These are phyloP conservation scores for Phyto melanocephala DNA, from an alignment of 2,888 invertebrate species.

Conservation along the genomic window DNA sequence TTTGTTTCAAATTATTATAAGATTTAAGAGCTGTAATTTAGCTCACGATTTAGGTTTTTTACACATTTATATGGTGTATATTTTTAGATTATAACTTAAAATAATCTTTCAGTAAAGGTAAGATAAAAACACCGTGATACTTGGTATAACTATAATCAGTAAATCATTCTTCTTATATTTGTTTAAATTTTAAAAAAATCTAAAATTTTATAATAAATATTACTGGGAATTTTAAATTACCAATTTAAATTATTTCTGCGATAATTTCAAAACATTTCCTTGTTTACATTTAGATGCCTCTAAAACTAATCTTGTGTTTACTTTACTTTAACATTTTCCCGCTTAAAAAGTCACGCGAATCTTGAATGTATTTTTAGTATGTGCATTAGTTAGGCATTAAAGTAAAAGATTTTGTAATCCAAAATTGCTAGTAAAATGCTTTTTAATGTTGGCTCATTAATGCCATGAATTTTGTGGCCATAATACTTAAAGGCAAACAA, in stretches of 20 bases:
- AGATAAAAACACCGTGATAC: too few species aligned
- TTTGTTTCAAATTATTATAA: background rate
- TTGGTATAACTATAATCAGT: too few species aligned
- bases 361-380: constrained; percentile 1
- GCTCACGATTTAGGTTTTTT: background rate
- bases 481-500: background rate
- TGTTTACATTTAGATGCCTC: constrained; percentile 23
- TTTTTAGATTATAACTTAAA: too few species aligned
- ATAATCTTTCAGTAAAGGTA: too few species aligned
- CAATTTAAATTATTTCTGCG: background rate
- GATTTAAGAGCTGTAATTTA: background rate
- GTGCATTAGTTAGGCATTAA: background rate
- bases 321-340: constrained; percentile 27
- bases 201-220: background rate
- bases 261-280: constrained; percentile 32
- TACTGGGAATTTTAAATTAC: constrained; percentile 2
- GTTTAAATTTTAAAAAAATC: background rate
- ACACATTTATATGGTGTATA: background rate
- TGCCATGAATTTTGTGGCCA: background rate
- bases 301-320: background rate
- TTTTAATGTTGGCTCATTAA: constrained; percentile 16
- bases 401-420: constrained; percentile 40
- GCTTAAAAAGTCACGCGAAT: constrained; percentile 43
- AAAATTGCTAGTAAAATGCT: constrained; percentile 37
- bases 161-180: too few species aligned